Conservation (phyloP, 2,888 invertebrate genomes). For the Ephialtes manifestator region DNA sequence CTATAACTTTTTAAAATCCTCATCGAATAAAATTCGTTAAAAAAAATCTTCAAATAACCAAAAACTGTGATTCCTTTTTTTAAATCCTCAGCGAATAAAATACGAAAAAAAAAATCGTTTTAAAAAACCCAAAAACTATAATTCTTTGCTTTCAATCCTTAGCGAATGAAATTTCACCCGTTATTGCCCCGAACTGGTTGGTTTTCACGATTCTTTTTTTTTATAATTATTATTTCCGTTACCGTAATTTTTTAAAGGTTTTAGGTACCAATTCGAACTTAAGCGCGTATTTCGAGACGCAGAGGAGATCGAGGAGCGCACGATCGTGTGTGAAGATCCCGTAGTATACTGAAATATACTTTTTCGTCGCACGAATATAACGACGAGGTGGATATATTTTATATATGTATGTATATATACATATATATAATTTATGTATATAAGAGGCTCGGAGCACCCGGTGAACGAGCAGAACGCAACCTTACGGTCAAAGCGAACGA, state of each 20-base stretch:
- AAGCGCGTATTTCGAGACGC: neutral
- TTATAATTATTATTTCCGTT: neutral
- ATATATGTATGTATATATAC: too few species aligned
- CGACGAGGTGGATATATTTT: neutral
- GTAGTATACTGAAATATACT: slow-evolving; percentile 4
- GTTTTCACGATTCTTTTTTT: neutral
- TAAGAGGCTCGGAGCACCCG: slow-evolving; percentile 7
- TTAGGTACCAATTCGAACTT: neutral
- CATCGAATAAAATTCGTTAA: neutral
- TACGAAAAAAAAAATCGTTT: neutral
- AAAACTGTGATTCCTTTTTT: neutral
- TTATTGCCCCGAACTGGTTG: neutral
- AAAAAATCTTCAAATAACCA: neutral
- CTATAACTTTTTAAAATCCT: neutral
- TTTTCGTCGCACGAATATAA: slow-evolving; percentile 39
- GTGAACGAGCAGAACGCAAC: slow-evolving; percentile 61
- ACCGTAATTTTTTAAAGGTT: neutral
- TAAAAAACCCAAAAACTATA: neutral
- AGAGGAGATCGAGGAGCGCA: neutral
- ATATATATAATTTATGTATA: too few species aligned
- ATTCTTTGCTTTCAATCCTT: too few species aligned
- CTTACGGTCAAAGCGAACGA: slow-evolving; percentile 77
- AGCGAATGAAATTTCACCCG: neutral
- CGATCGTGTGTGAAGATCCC: neutral
- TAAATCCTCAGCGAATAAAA: too few species aligned